Conservation (phyloP, 2,113 vertebrate species). For the Salvelinus namaycush region DNA sequence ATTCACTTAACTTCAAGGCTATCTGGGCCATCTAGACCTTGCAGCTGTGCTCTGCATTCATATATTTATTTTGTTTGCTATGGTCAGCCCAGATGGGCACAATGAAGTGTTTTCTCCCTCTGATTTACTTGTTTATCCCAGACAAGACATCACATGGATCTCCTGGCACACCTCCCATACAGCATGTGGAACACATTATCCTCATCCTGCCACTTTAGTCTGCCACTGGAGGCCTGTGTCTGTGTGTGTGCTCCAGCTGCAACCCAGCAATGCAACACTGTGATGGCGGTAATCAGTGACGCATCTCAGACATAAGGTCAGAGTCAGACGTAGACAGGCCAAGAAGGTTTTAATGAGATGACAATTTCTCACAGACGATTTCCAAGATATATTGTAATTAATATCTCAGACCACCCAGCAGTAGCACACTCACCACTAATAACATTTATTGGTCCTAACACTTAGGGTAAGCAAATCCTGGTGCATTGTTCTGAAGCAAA, state of each 20-base stretch:
- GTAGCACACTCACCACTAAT: neutral
- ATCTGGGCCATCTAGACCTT: neutral
- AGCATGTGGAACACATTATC: conserved; percentile 12
- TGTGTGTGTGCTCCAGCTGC: neutral
- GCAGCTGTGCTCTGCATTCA: neutral
- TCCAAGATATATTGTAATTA: neutral
- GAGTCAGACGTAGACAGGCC: neutral
- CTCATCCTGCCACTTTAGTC: conserved; percentile 15
- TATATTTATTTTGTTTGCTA: neutral
- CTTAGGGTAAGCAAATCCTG: neutral
- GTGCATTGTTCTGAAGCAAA: too few species aligned
- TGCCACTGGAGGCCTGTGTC: neutral
- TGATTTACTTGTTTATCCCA: conserved; percentile 7
- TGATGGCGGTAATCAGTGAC: neutral
- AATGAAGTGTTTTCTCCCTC: conserved; percentile 12
- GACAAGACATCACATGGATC: conserved; percentile 17
- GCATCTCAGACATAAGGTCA: neutral
- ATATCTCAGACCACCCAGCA: neutral
- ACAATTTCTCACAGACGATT: neutral
- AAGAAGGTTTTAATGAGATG: neutral
- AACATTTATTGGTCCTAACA: neutral
- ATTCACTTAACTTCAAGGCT: conserved; percentile 2
- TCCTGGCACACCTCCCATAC: neutral
- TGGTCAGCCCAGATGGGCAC: neutral
- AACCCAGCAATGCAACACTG: neutral